Base-by-base conservation (phyloP, 2,113 vertebrate species). In the Istiophorus platypterus region DNA sequence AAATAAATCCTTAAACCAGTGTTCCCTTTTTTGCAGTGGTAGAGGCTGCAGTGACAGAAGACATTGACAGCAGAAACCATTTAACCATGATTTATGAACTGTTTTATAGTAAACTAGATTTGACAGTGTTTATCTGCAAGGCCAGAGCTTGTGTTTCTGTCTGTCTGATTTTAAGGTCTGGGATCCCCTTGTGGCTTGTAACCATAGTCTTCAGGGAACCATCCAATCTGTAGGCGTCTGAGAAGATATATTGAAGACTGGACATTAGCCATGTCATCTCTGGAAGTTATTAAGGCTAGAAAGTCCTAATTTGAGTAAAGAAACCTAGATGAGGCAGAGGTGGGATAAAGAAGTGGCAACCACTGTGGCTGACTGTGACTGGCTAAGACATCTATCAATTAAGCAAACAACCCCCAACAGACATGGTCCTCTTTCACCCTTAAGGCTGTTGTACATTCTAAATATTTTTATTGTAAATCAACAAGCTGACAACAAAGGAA, bases 11-110 rank as follows among this genome's bases (percentile, higher is more conserved):
- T 47, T 39, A 47, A 34, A 31, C 29, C 20, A 12, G 47, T 27
- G 22, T 76, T 68, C 18, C 17, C 59, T 79, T 26, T 34, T 34
- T 73, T 37, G 56, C n/a, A 27, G 63, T 78, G 52, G 74, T n/a
- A 24, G 41, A 63, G 47, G 47, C 61, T 72, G 45, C 42, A 72
- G 51, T 76, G 63, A n/a, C 61, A 45, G 65, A 78, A 72, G 26
- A 72, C 14, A 34, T 52, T 51, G 47, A 83, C 66, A 64, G 73
- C 78, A 13, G 37, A 80, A 82, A 75, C 26, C 47, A 52, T 80
- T 80, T 56, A 61, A 80, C n/a, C 15, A n/a, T 41, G 65, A 86
- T 83, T 86, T 76, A 67, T 76, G 51, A 11, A 47, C 49, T 59
- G 47, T 68, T 58, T 14, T 27, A 18, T 10, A 17, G 11, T 39